phyloP scores from a whole-genome alignment of 2,113 vertebrate genomes.

The Rhinoptilus africanus region DNA sequence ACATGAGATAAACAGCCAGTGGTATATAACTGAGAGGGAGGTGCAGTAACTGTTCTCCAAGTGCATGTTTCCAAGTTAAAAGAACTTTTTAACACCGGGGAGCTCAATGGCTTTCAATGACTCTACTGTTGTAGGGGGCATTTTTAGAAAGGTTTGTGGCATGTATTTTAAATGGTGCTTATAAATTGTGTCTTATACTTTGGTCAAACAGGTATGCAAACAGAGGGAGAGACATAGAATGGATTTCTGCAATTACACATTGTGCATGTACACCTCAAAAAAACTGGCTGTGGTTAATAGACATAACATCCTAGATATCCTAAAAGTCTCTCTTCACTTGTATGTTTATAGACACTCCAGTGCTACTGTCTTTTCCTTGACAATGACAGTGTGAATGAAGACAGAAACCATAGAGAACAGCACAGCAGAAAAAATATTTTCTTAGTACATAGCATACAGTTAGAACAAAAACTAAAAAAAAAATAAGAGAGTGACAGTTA shows the following conservation, averaged over 20 bases:
- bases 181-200: background rate
- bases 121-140: background rate
- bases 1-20: background rate
- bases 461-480: background rate
- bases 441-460: background rate
- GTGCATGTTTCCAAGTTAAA: background rate
- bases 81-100: background rate
- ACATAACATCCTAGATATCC: background rate
- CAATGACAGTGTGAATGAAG: background rate
- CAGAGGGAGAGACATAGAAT: background rate
- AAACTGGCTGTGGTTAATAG: background rate
- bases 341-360: background rate
- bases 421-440: background rate
- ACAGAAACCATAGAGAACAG: background rate
- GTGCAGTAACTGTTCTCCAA: background rate
- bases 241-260: background rate
- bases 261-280: background rate
- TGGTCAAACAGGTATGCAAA: background rate
- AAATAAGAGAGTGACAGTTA: background rate
- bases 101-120: background rate
- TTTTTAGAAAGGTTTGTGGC: background rate
- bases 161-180: background rate
- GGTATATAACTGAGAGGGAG: rapidly evolving
- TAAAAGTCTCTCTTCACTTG: background rate
- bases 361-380: background rate